Percentiles rank a stretch among this genome's conserved stretches.
Conservation (phyloP, 2,113 vertebrate species). For the Lonchura striata region DNA sequence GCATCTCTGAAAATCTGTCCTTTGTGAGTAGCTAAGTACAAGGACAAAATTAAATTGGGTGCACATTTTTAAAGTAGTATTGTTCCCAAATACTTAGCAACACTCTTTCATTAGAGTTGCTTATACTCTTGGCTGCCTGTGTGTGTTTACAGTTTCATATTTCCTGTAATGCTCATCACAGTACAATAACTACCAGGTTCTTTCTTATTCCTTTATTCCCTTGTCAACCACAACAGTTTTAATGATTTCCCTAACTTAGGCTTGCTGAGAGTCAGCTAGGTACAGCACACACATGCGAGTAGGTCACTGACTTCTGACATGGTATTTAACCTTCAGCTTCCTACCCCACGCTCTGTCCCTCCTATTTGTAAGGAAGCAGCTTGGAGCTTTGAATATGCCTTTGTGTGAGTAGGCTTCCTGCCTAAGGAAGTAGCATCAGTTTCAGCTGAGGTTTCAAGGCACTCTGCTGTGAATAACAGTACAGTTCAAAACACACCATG, state of each 20-base stretch:
- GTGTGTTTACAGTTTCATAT: not conserved
- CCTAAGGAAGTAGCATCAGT: not conserved
- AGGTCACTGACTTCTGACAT: not conserved
- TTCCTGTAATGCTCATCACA: not conserved
- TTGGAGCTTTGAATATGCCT: not conserved
- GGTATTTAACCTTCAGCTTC: not conserved
- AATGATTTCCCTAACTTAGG: not conserved
- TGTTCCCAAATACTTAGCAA: not conserved
- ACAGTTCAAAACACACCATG: not conserved
- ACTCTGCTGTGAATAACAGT: not conserved
- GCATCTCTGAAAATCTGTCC: not conserved
- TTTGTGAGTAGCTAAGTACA: not conserved
- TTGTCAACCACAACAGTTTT: not conserved
- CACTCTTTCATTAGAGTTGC: not conserved
- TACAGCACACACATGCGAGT: not conserved
- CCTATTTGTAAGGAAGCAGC: not conserved
- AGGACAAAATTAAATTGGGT: not conserved
- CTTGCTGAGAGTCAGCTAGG: not conserved
- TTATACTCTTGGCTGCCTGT: not conserved
- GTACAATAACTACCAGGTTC: not conserved
- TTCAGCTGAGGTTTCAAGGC: not conserved
- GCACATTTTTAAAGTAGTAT: not conserved
- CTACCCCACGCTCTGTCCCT: not conserved
- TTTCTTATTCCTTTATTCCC: not conserved
- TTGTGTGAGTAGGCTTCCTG: not conserved